phyloP scores from a whole-genome alignment of 2,113 vertebrate genomes.

The Terrapene triunguis region DNA sequence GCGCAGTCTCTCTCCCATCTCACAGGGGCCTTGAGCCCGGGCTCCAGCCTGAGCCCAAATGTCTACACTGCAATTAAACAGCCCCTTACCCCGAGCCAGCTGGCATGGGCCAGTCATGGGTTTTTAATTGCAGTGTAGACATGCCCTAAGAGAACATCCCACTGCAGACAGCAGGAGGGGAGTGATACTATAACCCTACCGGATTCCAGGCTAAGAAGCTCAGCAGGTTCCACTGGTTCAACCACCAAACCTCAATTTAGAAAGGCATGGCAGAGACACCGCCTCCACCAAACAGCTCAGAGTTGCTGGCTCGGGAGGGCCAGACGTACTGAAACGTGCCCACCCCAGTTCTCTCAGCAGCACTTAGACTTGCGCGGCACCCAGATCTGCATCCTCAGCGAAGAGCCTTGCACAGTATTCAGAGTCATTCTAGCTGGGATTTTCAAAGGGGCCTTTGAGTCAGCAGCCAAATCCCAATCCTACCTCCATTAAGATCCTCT shows the following conservation, averaged over 20 bases:
- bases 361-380: accelerated
- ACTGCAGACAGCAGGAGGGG: neutral
- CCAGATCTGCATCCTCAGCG: neutral
- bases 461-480: neutral
- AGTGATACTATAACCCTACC: neutral
- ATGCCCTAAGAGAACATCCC: neutral
- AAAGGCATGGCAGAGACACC: accelerated
- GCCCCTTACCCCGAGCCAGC: neutral
- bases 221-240: neutral
- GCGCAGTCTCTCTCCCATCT: neutral
- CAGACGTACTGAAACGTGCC: neutral
- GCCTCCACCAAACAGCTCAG: neutral
- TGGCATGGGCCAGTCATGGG: neutral
- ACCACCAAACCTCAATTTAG: neutral
- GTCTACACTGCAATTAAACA: neutral
- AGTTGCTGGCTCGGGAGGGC: neutral
- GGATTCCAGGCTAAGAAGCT: neutral
- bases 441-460: neutral
- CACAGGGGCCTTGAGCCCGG: neutral
- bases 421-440: neutral
- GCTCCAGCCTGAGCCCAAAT: neutral
- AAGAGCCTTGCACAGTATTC: neutral
- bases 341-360: neutral
- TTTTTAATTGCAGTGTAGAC: neutral
- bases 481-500: neutral